Evolutionary conservation across 2,888 invertebrate genomes (phyloP), one percentile per base, ranked within the genome.

Genomic region (Amorpha juglandis): DNA sequence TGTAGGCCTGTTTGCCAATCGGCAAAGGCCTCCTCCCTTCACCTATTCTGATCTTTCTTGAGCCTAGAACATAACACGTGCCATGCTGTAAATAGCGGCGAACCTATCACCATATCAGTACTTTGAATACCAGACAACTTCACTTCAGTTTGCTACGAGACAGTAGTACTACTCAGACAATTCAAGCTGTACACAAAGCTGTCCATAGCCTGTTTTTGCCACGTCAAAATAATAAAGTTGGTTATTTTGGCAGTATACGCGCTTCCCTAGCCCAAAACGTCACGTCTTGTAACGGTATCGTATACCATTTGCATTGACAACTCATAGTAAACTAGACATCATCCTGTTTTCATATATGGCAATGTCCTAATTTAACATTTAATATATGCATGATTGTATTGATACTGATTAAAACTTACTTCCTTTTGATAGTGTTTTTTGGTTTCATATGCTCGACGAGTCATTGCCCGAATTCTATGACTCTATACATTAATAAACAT

Each of bases 291-390:
- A 58, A 58, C 58, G 58, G 58, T 58, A 42, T 42, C 4, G 6
- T 45, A 42, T 58, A 19, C 58, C 58, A 42, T 42, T 12, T 38
- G 19, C 19, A 58, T 58, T 19, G 58, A 58, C 38, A 38, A 58
- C 50, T 9, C 48, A 9, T 19, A 55, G 16, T 55, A 48, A 16
- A 16, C 16, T 19, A 19, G 19, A 38, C 19, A 58, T 58, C 58
- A 58, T 58, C 58, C 58, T 58, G 58, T 42, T n/a, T 38, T 58
- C 38, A 19, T 58, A 42, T 58, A 58, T 58, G 58, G 58, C 38
- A 58, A 38, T 58, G 58, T 58, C 58, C 58, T 58, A 58, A 58
- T 58, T 42, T 58, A 48, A 58, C 42, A 58, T 19, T 58, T 9
- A 58, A 42, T 58, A 19, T 42, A 58, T 55, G 53, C 53, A 53